phyloP scores from a whole-genome alignment of 35 echinoderm and acorn worm genomes.

The Stichopus chloronotus region DNA sequence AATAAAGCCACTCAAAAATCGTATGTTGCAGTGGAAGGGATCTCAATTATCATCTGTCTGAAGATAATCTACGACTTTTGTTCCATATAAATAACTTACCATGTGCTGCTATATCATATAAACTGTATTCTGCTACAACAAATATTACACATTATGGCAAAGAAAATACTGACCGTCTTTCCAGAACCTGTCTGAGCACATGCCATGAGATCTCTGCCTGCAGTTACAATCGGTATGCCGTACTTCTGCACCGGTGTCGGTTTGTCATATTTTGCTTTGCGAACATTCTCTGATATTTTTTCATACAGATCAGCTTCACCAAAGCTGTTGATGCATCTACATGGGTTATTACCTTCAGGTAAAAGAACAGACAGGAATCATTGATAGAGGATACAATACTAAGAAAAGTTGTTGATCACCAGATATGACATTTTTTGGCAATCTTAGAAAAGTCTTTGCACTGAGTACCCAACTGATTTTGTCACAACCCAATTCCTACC shows the following conservation, averaged over 20 bases:
- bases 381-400: background rate
- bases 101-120: too few relatives aligned
- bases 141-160: too few relatives aligned
- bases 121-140: too few relatives aligned
- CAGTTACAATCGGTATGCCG: conserved; percentile 80
- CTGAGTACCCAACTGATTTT: background rate
- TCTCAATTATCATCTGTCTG: too few relatives aligned
- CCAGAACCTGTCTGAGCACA: conserved; percentile 98
- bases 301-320: conserved; percentile 76
- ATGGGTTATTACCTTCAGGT: conserved; percentile 71
- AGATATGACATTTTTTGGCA: background rate
- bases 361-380: background rate
- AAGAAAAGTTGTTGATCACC: background rate
- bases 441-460: background rate
- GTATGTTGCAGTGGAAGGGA: too few relatives aligned
- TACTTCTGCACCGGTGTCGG: conserved; percentile 99
- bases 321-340: conserved; percentile 66
- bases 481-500: too few relatives aligned
- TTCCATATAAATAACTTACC: too few relatives aligned
- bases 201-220: conserved; percentile 90
- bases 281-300: conserved; percentile 72
- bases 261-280: conserved; percentile 84
- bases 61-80: too few relatives aligned
- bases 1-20: too few relatives aligned
- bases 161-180: conserved; percentile 80